Conservation (phyloP, 2,888 invertebrate species). For the Neoscelio sp. region DNA sequence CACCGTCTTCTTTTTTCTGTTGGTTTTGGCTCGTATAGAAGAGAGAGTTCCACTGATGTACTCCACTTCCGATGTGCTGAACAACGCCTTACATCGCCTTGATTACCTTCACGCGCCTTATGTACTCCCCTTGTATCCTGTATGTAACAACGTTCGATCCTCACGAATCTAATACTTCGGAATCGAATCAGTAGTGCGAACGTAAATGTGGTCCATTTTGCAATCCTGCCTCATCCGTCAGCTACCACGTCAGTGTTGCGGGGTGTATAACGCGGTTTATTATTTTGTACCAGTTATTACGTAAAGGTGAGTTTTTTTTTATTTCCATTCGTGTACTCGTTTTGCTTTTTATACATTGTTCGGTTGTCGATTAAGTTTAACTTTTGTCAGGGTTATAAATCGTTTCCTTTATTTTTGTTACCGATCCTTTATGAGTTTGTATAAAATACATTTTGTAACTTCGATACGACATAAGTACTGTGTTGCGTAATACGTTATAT, state of each 20-base stretch:
- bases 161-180: constrained; percentile 75
- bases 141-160: constrained; percentile 76
- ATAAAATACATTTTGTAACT: too few relatives aligned
- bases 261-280: constrained; percentile 75
- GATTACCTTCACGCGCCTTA: constrained; percentile 78
- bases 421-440: too few relatives aligned
- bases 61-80: constrained; percentile 82
- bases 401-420: too few relatives aligned
- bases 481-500: too few relatives aligned
- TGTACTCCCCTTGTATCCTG: constrained; percentile 76
- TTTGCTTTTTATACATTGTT: constrained; percentile 20
- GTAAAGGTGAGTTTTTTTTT: constrained; percentile 78
- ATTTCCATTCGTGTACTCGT: constrained; percentile 44
- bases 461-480: too few relatives aligned
- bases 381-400: too few relatives aligned
- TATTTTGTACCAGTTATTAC: constrained; percentile 78
- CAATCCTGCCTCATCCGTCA: constrained; percentile 71
- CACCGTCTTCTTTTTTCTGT: constrained; percentile 71
- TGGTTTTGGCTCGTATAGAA: constrained; percentile 76
- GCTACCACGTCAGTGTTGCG: constrained; percentile 70
- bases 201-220: constrained; percentile 64
- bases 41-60: constrained; percentile 83
- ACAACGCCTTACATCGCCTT: constrained; percentile 82
- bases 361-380: too few relatives aligned
- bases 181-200: constrained; percentile 67